Percentiles rank a stretch among this genome's conserved stretches.
phyloP scores from a whole-genome alignment of 2,888 invertebrate genomes.

The Blastobasis adustella region DNA sequence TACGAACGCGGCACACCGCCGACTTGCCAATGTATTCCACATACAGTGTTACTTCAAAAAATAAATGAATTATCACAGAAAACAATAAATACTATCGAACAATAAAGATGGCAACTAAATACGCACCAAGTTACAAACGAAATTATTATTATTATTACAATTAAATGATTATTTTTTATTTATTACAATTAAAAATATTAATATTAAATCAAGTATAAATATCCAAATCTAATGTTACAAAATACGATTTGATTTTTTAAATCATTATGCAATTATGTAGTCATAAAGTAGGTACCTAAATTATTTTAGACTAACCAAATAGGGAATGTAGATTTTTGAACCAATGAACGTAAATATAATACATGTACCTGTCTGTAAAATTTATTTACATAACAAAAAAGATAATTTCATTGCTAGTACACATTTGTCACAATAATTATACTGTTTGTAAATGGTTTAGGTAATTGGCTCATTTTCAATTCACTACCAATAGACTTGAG shows the following conservation, averaged over 20 bases:
- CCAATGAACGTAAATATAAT: constrained; percentile 14
- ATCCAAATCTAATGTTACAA: constrained; percentile 12
- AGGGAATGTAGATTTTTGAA: constrained; percentile 35
- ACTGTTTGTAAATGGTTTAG: too few relatives aligned
- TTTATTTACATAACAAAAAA: too few relatives aligned
- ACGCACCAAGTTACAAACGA: constrained; percentile 49
- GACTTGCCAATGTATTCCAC: too few relatives aligned
- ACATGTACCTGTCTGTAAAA: too few relatives aligned
- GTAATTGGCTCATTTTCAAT: too few relatives aligned
- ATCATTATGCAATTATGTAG: constrained; percentile 16
- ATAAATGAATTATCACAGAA: constrained; percentile 63
- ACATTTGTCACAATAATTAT: too few relatives aligned
- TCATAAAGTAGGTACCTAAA: not conserved
- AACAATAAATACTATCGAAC: constrained; percentile 65
- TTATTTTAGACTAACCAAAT: constrained; percentile 23
- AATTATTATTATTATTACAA: too few relatives aligned
- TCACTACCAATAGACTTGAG: too few relatives aligned
- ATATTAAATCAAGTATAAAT: constrained; percentile 2
- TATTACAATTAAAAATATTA: not conserved
- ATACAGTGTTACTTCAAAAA: constrained; percentile 1
- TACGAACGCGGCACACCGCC: too few relatives aligned
- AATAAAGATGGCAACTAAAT: constrained; percentile 62
- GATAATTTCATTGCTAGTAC: too few relatives aligned
- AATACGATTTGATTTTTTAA: constrained; percentile 19
- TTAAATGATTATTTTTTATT: too few relatives aligned